A percentile compares a stretch with the other conserved stretches of the same genome.
phyloP scores from a whole-genome alignment of 2,797 vertebrate species.

The Vespertilio murinus region DNA sequence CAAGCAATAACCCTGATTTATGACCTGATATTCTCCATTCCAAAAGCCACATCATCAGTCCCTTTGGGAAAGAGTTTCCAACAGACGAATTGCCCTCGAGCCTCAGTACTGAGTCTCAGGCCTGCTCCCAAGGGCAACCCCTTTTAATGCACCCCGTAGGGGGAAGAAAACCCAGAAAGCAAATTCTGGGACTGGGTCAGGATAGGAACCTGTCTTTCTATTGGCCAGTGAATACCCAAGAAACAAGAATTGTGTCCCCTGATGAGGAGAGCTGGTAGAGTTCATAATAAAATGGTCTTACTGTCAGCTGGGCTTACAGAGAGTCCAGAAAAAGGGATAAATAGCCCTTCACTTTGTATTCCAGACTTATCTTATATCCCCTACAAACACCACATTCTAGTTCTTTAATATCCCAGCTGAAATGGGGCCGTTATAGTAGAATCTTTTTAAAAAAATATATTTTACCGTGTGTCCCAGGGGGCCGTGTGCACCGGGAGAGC shows the following conservation, averaged over 20 bases:
- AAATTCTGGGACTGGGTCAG: background rate
- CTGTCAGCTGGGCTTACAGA: background rate
- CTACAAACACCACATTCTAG: background rate
- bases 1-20: constrained; percentile 33
- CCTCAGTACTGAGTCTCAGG: background rate
- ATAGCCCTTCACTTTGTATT: background rate
- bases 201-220: background rate
- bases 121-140: background rate
- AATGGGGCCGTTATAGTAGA: background rate
- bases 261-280: background rate
- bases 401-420: background rate
- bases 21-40: background rate
- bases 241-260: background rate
- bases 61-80: constrained; percentile 7
- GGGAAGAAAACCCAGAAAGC: background rate
- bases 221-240: background rate
- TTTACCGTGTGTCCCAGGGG: too few species aligned
- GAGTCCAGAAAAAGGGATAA: background rate
- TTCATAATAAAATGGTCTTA: background rate
- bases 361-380: background rate
- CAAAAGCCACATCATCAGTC: background rate
- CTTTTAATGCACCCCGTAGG: background rate
- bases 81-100: background rate
- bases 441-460: too few species aligned
- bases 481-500: too few species aligned